A percentile compares a stretch with the other conserved stretches of the same genome.
Conservation (phyloP, 2,113 vertebrate species). For the Marcusenius ussheri region DNA sequence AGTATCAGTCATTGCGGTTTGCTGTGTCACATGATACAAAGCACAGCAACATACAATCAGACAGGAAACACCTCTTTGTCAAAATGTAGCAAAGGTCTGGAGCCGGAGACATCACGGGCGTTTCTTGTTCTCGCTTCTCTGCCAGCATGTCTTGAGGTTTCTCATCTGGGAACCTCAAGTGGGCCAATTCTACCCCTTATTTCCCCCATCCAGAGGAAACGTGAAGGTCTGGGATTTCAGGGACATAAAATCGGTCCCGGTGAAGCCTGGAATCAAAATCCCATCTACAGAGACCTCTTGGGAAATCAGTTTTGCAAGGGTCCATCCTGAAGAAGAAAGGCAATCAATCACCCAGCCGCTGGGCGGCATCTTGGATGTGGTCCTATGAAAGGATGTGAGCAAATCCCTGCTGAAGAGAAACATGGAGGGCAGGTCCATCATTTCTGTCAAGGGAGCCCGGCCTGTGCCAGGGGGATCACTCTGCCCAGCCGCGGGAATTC, state of each 20-base stretch:
- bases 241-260: neutral
- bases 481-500: neutral
- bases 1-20: constrained; percentile 17
- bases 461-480: neutral
- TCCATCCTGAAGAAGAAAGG: constrained; percentile 22
- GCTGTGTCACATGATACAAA: constrained; percentile 20
- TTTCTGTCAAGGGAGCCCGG: neutral
- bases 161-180: constrained; percentile 5
- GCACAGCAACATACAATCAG: neutral
- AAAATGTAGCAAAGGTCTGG: neutral
- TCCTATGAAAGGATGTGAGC: neutral
- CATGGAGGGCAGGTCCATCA: neutral
- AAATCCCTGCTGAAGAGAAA: neutral
- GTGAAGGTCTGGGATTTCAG: neutral
- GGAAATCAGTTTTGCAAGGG: constrained; percentile 31
- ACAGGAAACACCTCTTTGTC: constrained; percentile 6
- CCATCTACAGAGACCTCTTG: constrained; percentile 19
- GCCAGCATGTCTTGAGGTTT: constrained; percentile 6
- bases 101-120: neutral
- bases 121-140: neutral
- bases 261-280: constrained; percentile 10
- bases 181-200: neutral
- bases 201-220: neutral
- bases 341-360: constrained; percentile 25
- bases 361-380: constrained; percentile 2